These are phyloP conservation scores for Anomalospiza imberbis DNA, from an alignment of 2,797 vertebrate genomes.

Conservation along the genomic window DNA sequence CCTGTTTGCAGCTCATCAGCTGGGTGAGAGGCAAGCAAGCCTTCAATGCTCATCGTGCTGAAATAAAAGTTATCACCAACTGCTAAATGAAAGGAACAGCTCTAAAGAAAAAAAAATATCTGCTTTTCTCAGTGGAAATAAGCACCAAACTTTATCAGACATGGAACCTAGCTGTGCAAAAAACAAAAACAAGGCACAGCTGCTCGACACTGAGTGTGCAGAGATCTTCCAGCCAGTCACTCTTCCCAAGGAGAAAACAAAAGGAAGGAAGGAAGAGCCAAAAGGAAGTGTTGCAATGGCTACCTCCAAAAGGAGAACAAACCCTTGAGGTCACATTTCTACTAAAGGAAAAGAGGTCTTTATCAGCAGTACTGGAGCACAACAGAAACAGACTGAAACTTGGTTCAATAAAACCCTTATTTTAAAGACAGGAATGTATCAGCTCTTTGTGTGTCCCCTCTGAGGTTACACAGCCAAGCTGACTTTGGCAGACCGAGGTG, in stretches of 20 bases:
- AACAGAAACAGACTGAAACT: neutral
- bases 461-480: slow-evolving; percentile 12
- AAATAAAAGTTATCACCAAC: slow-evolving; percentile 5
- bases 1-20: neutral
- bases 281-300: neutral
- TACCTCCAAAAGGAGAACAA: neutral
- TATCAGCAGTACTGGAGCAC: neutral
- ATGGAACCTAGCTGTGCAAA: neutral
- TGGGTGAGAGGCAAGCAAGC: fast-evolving
- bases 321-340: neutral
- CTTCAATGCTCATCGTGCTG: fast-evolving
- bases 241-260: neutral
- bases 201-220: neutral
- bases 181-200: neutral
- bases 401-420: neutral
- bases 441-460: neutral
- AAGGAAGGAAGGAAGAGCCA: neutral
- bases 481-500: neutral
- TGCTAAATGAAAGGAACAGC: neutral
- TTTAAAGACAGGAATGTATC: slow-evolving; percentile 24
- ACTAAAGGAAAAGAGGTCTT: slow-evolving; percentile 3
- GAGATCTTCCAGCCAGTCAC: neutral
- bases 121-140: neutral
- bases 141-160: neutral
- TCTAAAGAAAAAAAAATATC: neutral